Base-by-base conservation (phyloP, 1,140 invertebrate genomes). In the Caerostris darwini region DNA sequence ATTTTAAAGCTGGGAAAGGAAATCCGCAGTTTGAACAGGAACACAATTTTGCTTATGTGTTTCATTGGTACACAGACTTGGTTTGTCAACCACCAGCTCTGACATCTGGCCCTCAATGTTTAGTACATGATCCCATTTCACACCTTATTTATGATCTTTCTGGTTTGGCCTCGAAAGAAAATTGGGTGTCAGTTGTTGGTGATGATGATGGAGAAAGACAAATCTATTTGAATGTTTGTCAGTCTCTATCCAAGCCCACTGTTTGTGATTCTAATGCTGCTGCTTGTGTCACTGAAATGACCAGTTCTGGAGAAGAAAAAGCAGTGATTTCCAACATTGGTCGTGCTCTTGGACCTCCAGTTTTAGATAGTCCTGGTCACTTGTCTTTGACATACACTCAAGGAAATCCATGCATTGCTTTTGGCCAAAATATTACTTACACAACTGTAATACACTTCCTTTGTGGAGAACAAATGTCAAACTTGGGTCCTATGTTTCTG, bases 171-270 rank as follows among this genome's bases (percentile, higher is more conserved):
- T 82, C 77, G 91, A 59, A 95, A 34, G 95, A 94, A n/a, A 96
- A 96, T 94, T 96, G 96, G 96, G 92, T 95, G 10, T 90, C 95
- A 54, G 95, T 95, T 88, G 95, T 95, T 12, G 90, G 94, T 50
- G 94, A 95, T 53, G 90, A 95, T 59, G 69, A 94, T 19, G 88
- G 95, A 19, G 95, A 95, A 54, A 94, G 82, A 17, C 95, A 95
- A 83, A 96, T 96, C 88, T 96, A 96, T 89, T 95, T 96, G 71
- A 96, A 96, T 94, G 95, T 96, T 0, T 96, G 96, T 89, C 95
- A 95, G 5, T 95, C 96, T 5, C 83, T 96, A n/a, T 95, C 93
- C 77, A 85, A 89, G 12, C 94, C 93, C 19, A 94, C 71, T 19
- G 94, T 94, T 0, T 96, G 96, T 94, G 95, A 95, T 83, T n/a